Percentiles rank a stretch among this genome's conserved stretches.
phyloP scores from a whole-genome alignment of 2,797 vertebrate genomes.

The Microchirus variegatus region DNA sequence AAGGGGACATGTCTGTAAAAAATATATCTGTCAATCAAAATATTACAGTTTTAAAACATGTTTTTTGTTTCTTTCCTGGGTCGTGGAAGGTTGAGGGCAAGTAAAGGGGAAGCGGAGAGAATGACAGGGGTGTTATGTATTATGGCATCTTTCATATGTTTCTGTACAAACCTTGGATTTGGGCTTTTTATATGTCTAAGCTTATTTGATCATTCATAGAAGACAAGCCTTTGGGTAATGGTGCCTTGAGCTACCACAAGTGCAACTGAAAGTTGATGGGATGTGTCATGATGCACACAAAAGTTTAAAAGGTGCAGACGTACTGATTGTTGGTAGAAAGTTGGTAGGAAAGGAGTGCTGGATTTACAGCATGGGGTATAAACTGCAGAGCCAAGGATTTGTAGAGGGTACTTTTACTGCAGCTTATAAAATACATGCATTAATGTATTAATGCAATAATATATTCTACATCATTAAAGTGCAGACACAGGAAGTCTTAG shows the following conservation, averaged over 20 bases:
- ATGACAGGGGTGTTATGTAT: constrained; percentile 6
- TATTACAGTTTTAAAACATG: background rate
- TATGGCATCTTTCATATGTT: constrained; percentile 22
- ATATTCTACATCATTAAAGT: constrained; percentile 10
- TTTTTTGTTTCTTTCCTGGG: constrained; percentile 6
- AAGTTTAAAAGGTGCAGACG: constrained; percentile 10
- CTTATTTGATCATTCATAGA: constrained; percentile 32
- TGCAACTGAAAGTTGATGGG: constrained; percentile 6
- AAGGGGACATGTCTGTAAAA: background rate
- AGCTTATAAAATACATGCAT: constrained; percentile 30
- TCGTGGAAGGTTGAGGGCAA: background rate
- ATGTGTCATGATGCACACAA: constrained; percentile 18
- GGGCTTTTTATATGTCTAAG: background rate
- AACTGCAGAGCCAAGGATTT: constrained; percentile 14
- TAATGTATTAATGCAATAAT: constrained; percentile 36
- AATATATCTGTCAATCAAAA: background rate
- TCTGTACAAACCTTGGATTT: constrained; percentile 8
- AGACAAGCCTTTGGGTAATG: constrained; percentile 33
- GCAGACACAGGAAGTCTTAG: background rate
- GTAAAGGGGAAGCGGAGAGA: background rate
- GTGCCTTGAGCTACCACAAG: constrained; percentile 9
- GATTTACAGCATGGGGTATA: constrained; percentile 17
- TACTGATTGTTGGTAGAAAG: constrained; percentile 3
- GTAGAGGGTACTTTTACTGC: constrained; percentile 36
- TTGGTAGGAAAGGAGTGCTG: background rate